A percentile compares a stretch with the other conserved stretches of the same genome.
phyloP scores from a whole-genome alignment of 2,113 vertebrate species.

The Vireo altiloquus region DNA sequence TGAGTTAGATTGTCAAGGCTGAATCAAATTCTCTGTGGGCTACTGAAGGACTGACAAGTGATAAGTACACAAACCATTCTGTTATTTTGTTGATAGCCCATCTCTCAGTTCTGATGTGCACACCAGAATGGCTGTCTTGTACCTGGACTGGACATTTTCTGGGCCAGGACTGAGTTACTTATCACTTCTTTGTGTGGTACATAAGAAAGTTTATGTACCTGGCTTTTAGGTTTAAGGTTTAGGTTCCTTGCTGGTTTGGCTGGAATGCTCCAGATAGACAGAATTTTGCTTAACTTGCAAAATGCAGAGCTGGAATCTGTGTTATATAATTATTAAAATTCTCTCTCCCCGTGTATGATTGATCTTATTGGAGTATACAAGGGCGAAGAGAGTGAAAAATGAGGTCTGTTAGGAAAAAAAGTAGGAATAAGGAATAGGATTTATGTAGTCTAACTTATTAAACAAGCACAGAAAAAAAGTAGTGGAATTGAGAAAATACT shows the following conservation, averaged over 20 bases:
- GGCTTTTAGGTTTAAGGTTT: not conserved
- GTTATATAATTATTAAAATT: not conserved
- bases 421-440: not conserved
- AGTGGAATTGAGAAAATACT: not conserved
- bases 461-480: not conserved
- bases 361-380: not conserved
- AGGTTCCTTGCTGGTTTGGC: not conserved
- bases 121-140: not conserved
- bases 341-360: not conserved
- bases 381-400: not conserved
- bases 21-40: not conserved
- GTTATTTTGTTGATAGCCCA: not conserved
- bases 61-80: not conserved
- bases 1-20: not conserved
- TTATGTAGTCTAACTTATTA: not conserved
- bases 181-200: not conserved
- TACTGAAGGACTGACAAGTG: not conserved
- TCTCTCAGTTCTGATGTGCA: not conserved
- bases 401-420: not conserved
- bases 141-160: not conserved
- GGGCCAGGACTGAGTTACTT: not conserved
- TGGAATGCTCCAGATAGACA: not conserved
- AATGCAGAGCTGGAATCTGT: not conserved
- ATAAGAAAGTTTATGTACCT: not conserved
- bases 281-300: not conserved